These are phyloP conservation scores for Oreochromis grahami DNA, from an alignment of 2,797 vertebrate species.

Conservation along the genomic window DNA sequence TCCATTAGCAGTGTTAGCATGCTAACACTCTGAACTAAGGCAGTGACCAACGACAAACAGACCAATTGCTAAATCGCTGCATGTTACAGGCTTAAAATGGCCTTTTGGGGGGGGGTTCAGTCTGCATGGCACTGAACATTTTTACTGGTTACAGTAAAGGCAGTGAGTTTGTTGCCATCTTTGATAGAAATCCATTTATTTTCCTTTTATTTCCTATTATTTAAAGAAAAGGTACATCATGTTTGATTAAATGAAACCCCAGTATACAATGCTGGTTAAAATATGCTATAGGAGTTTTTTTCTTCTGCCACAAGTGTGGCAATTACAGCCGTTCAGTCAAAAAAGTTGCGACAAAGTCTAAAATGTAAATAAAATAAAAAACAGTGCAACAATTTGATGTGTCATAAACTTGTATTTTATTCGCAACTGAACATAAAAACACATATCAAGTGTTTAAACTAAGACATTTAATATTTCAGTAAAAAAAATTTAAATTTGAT, in stretches of 20 bases:
- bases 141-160: not conserved
- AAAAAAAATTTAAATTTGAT: not conserved
- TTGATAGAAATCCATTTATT: not conserved
- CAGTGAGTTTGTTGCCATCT: not conserved
- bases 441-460: not conserved
- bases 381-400: not conserved
- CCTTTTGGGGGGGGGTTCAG: not conserved
- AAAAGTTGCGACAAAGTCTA: not conserved
- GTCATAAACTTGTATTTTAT: not conserved
- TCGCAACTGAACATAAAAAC: not conserved
- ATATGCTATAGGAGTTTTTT: not conserved
- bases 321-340: not conserved
- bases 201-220: not conserved
- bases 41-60: accelerated
- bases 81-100: not conserved
- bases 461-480: not conserved
- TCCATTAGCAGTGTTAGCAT: not conserved
- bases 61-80: not conserved
- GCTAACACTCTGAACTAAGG: not conserved
- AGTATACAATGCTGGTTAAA: not conserved
- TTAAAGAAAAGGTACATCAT: not conserved
- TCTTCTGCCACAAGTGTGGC: not conserved
- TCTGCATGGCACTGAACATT: not conserved
- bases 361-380: not conserved
- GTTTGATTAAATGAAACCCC: not conserved